Percentiles rank a stretch among this genome's conserved stretches.
These are phyloP conservation scores for Battus philenor DNA, from an alignment of 1,140 invertebrate genomes.

Conservation along the genomic window DNA sequence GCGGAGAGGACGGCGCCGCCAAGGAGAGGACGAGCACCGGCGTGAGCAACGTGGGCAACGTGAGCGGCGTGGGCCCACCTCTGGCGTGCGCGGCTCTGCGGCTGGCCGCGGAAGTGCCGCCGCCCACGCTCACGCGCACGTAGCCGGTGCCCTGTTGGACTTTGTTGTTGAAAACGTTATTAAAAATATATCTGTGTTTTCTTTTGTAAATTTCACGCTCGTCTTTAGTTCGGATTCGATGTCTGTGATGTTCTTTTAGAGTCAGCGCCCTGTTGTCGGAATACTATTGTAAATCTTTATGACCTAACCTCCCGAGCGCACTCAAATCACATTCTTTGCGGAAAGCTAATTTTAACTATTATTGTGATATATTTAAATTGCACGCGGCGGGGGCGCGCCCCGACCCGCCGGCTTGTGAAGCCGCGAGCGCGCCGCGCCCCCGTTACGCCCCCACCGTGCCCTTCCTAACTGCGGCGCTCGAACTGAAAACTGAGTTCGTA, in stretches of 20 bases:
- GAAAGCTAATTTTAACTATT: too few relatives aligned
- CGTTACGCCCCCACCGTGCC: too few relatives aligned
- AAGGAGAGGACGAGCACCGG: conserved; percentile 2
- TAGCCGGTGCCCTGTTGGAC: conserved; percentile 3
- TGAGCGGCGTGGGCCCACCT: conserved; percentile 20
- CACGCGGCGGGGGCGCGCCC: neutral
- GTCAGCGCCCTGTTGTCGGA: neutral
- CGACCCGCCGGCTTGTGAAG: neutral
- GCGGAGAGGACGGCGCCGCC: neutral
- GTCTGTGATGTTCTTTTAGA: conserved; percentile 8
- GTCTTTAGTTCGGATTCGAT: neutral
- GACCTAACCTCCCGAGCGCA: too few relatives aligned
- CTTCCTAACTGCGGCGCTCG: too few relatives aligned
- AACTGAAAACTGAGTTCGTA: too few relatives aligned
- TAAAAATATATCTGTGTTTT: conserved; percentile 8
- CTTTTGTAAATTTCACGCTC: conserved; percentile 1
- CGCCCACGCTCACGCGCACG: conserved; percentile 18
- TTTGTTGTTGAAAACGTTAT: conserved; percentile 6
- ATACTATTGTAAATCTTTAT: too few relatives aligned
- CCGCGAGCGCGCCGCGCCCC: too few relatives aligned
- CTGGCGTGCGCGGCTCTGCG: conserved; percentile 43
- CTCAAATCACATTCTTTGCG: too few relatives aligned
- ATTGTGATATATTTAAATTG: too few relatives aligned
- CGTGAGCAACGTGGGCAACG: neutral
- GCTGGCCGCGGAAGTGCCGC: conserved; percentile 35